Base-by-base conservation (phyloP, 2,888 invertebrate species). In the Parnassius orleans region DNA sequence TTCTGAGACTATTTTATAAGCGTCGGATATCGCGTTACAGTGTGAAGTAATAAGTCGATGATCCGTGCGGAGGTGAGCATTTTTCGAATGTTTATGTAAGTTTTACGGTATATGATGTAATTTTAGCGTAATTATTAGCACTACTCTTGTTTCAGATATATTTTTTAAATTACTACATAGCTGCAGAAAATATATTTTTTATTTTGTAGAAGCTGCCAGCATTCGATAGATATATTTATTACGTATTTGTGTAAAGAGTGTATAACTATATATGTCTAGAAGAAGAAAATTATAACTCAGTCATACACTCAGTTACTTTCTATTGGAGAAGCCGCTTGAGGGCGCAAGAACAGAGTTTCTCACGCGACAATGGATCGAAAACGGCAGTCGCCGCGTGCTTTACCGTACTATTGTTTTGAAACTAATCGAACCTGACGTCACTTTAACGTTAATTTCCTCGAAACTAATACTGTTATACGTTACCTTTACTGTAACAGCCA, bases 391-490 rank as follows among this genome's bases (percentile, higher is more conserved):
- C 70, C 68, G 69, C 78, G 84, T 83, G 84, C 84, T 78, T 78
- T 85, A 84, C 84, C 80, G 80, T 79, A 81, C 81, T 79, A 84
- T 84, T 86, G 84, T 87, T 86, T 83, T 84, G 80, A 85, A 83
- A 85, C 84, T 80, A 81, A 83, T 79, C 76, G 71, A 71, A 70
- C 66, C 68, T 86, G 84, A 87, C 81, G 84, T 86, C 86, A 86
- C 70, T 66, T 68, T 58, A 78, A 81, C 83, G 82, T 80, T 84
- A 83, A 79, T 80, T 87, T 85, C 84, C 75, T 68, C 75, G 82
- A 84, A 87, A 66, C 63, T 55, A 58, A 66, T 57, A 57, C 59
- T 56, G 33, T 33, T 33, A 52, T 14, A 52, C 15, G 42, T 48
- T 56, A 55, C 47, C 52, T 54, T 50, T 52, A 59, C 55, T 46